A percentile compares a stretch with the other conserved stretches of the same genome.
These are phyloP conservation scores for Falco columbarius DNA, from an alignment of 2,797 vertebrate genomes.

Conservation along the genomic window DNA sequence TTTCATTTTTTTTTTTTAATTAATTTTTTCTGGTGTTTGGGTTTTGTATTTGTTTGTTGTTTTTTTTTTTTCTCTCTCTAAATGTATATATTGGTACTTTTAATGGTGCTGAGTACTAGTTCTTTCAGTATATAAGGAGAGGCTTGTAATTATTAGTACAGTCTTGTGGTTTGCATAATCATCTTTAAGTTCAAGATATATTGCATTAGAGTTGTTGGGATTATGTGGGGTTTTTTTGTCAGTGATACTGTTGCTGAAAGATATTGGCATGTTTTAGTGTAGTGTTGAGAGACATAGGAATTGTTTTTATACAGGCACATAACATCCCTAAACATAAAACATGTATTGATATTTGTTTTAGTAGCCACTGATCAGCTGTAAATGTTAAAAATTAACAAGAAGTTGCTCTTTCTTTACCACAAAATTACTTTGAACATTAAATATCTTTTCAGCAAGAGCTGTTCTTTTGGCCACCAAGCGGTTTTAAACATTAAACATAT, in stretches of 20 bases:
- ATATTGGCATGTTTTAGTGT: not conserved
- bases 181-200: not conserved
- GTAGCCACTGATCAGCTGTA: constrained; percentile 56
- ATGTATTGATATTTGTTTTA: not conserved
- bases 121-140: not conserved
- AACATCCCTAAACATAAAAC: constrained; percentile 32
- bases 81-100: not conserved
- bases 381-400: constrained; percentile 75
- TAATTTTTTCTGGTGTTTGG: not conserved
- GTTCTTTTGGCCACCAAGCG: constrained; percentile 34
- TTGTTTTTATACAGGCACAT: not conserved
- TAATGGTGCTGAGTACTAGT: not conserved
- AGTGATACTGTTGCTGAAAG: not conserved
- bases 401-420: constrained; percentile 26
- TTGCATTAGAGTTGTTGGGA: not conserved
- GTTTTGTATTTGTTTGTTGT: not conserved
- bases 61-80: not conserved
- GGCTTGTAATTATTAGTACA: not conserved
- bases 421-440: constrained; percentile 66
- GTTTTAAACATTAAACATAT: constrained; percentile 68
- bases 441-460: constrained; percentile 37
- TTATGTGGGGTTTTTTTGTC: not conserved
- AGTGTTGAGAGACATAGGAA: not conserved
- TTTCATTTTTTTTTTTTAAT: not conserved
- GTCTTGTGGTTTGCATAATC: not conserved